These are phyloP conservation scores for Polydrusus cervinus DNA, from an alignment of 2,888 invertebrate genomes.

Conservation along the genomic window DNA sequence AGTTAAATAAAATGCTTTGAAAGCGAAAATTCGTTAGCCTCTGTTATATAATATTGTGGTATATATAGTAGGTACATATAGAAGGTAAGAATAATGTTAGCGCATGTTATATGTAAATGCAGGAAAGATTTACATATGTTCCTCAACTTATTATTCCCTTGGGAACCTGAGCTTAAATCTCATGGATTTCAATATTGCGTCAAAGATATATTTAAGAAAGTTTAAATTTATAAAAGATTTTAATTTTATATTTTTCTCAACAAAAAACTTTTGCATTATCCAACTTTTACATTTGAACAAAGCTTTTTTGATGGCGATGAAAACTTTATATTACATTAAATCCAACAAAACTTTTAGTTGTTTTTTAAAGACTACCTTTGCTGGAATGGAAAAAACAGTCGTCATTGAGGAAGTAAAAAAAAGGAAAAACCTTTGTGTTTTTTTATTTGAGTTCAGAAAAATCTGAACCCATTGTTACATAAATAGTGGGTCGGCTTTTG, in stretches of 20 bases:
- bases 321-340: constrained; percentile 34
- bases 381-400: constrained; percentile 3
- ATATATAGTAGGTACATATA: background rate
- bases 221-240: constrained; percentile 44
- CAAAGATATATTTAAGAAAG: constrained; percentile 34
- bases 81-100: constrained; percentile 2
- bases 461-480: too few species aligned
- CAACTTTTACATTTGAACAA: constrained; percentile 42
- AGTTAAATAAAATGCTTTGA: background rate
- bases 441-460: too few species aligned
- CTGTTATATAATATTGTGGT: background rate
- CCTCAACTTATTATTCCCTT: constrained; percentile 7
- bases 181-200: constrained; percentile 28
- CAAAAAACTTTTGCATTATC: constrained; percentile 41
- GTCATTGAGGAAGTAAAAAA: background rate
- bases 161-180: constrained; percentile 10
- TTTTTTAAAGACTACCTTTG: constrained; percentile 20
- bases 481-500: too few species aligned
- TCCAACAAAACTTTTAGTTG: constrained; percentile 19
- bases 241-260: constrained; percentile 42
- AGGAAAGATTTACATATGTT: constrained; percentile 20
- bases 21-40: background rate
- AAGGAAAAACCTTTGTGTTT: too few species aligned
- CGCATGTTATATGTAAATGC: constrained; percentile 10
- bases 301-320: constrained; percentile 29